A percentile compares a stretch with the other conserved stretches of the same genome.
These are phyloP conservation scores for Colletes gigas DNA, from an alignment of 1,140 invertebrate species.

Conservation along the genomic window DNA sequence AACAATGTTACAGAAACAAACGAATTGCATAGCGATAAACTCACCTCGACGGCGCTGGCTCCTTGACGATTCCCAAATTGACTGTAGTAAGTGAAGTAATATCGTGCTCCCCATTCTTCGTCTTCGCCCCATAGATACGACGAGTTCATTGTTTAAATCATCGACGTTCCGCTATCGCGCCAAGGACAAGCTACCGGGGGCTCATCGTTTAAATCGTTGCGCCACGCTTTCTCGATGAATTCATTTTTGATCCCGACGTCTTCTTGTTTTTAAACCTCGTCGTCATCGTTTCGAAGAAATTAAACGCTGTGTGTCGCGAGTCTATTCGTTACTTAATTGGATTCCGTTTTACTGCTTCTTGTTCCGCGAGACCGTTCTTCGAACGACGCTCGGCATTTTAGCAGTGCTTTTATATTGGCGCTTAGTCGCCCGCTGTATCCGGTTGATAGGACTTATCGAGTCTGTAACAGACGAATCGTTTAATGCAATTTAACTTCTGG, in stretches of 20 bases:
- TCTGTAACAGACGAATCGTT: constrained; percentile 25
- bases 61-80: constrained; percentile 77
- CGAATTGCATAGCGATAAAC: constrained; percentile 4
- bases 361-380: not conserved
- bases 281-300: too few species aligned
- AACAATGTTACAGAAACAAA: not conserved
- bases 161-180: constrained; percentile 18
- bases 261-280: not conserved
- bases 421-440: not conserved
- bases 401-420: not conserved
- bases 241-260: not conserved
- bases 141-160: constrained; percentile 70
- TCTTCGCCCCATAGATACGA: constrained; percentile 74
- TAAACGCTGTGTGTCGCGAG: too few species aligned
- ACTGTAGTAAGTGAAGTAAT: constrained; percentile 82
- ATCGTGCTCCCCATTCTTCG: constrained; percentile 78
- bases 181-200: not conserved
- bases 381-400: not conserved
- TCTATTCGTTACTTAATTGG: not conserved
- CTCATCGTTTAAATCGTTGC: not conserved
- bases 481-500: constrained; percentile 26
- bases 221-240: too few species aligned
- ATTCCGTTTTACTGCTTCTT: not conserved
- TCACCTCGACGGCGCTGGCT: constrained; percentile 72
- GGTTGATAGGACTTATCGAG: constrained; percentile 21